Percentiles rank a stretch among this genome's conserved stretches.
Conservation (phyloP, 2,113 vertebrate genomes). For the Propithecus coquereli region DNA sequence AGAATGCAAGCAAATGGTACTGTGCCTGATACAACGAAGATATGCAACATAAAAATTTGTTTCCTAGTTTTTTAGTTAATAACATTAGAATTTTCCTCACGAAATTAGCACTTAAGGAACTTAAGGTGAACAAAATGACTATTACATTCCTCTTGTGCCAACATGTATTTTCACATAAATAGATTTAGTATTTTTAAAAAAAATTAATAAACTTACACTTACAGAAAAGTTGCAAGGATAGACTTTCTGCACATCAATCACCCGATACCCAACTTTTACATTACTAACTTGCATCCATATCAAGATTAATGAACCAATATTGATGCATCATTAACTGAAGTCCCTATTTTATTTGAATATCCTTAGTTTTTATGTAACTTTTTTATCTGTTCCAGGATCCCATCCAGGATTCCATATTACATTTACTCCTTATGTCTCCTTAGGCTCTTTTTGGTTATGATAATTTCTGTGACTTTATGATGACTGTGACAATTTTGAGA, state of each 20-base stretch:
- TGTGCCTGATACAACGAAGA: neutral
- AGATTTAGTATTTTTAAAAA: neutral
- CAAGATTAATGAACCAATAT: neutral
- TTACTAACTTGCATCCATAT: neutral
- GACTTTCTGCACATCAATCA: neutral
- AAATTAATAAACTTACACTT: neutral
- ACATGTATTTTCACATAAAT: neutral
- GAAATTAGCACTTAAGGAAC: neutral
- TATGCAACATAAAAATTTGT: neutral
- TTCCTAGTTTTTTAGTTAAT: neutral
- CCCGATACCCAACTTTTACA: neutral
- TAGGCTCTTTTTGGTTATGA: neutral
- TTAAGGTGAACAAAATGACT: neutral
- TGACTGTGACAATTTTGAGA: neutral
- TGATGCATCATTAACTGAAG: neutral
- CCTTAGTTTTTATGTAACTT: neutral
- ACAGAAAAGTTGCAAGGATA: neutral
- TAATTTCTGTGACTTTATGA: neutral
- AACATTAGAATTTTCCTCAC: neutral
- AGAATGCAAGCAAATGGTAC: neutral
- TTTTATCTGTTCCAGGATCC: neutral
- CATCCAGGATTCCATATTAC: neutral
- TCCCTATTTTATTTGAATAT: neutral
- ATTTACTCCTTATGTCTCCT: neutral
- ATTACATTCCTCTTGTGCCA: neutral